Conservation (phyloP, 2,797 vertebrate species). For the Clarias laeviceps region DNA sequence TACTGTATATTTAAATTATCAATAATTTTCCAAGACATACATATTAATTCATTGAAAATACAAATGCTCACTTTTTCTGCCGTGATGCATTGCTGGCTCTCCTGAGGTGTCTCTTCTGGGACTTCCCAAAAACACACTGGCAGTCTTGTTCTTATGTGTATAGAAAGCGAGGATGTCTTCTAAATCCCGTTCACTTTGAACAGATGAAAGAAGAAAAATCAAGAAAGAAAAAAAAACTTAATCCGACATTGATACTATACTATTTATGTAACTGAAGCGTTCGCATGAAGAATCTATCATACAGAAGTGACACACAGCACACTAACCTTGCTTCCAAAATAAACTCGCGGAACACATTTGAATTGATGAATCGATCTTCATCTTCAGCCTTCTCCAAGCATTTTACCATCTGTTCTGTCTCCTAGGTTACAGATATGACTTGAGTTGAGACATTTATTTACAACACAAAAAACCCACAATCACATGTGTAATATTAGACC, state of each 20-base stretch:
- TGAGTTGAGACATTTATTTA: background rate
- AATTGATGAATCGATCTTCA: constrained; percentile 79
- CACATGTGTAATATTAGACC: constrained; percentile 65
- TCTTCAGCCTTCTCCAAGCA: constrained; percentile 73
- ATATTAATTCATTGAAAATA: background rate
- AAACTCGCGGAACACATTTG: constrained; percentile 85
- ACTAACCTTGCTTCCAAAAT: constrained; percentile 86
- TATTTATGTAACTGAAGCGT: constrained; percentile 29
- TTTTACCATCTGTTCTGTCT: constrained; percentile 86
- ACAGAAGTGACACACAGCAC: constrained; percentile 36
- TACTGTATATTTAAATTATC: background rate
- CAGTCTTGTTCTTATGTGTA: constrained; percentile 91
- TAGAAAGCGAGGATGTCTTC: constrained; percentile 96
- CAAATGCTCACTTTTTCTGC: constrained; percentile 75
- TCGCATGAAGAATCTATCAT: constrained; percentile 41
- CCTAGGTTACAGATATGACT: constrained; percentile 70
- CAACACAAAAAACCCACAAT: background rate
- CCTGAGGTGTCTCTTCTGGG: constrained; percentile 66
- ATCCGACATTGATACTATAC: background rate
- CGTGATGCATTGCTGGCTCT: constrained; percentile 64
- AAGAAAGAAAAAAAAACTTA: background rate
- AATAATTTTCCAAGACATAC: background rate
- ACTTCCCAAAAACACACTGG: constrained; percentile 86
- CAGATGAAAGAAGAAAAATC: constrained; percentile 33
- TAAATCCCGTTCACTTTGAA: constrained; percentile 87